These are phyloP conservation scores for Nyctalus aviator DNA, from an alignment of 2,797 vertebrate genomes.

Conservation along the genomic window DNA sequence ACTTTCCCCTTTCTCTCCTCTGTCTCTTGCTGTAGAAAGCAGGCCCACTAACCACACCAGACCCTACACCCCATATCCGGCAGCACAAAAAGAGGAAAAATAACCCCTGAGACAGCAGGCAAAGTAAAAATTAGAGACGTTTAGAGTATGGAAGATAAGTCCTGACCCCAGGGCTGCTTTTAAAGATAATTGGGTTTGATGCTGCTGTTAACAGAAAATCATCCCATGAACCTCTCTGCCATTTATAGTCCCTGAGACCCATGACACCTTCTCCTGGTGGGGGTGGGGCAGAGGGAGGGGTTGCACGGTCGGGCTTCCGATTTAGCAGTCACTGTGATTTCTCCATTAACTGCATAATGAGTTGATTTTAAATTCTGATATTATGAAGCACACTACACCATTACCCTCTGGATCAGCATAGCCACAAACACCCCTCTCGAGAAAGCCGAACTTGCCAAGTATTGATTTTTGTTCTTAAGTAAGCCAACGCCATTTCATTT, in stretches of 20 bases:
- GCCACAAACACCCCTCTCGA: neutral
- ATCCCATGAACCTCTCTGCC: neutral
- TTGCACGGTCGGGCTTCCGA: neutral
- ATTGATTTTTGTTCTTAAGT: conserved; percentile 64
- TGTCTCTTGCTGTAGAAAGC: neutral
- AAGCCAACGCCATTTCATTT: conserved; percentile 58
- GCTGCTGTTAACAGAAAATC: neutral
- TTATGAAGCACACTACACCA: neutral
- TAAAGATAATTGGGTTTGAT: conserved; percentile 6
- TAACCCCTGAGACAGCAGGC: neutral
- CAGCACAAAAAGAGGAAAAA: neutral
- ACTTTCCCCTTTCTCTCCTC: neutral
- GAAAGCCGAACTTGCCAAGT: conserved; percentile 55
- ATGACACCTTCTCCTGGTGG: neutral
- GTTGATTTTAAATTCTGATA: conserved; percentile 55
- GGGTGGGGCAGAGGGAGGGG: too few species aligned
- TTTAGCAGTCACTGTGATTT: neutral
- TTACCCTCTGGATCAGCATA: neutral
- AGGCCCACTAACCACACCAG: neutral
- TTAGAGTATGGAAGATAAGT: neutral
- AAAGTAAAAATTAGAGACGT: neutral
- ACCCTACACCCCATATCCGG: neutral
- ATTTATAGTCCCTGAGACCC: neutral
- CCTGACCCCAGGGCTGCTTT: neutral
- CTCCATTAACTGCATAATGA: conserved; percentile 41